A percentile compares a stretch with the other conserved stretches of the same genome.
phyloP scores from a whole-genome alignment of 2,888 invertebrate genomes.

The Linnaemya tessellans region DNA sequence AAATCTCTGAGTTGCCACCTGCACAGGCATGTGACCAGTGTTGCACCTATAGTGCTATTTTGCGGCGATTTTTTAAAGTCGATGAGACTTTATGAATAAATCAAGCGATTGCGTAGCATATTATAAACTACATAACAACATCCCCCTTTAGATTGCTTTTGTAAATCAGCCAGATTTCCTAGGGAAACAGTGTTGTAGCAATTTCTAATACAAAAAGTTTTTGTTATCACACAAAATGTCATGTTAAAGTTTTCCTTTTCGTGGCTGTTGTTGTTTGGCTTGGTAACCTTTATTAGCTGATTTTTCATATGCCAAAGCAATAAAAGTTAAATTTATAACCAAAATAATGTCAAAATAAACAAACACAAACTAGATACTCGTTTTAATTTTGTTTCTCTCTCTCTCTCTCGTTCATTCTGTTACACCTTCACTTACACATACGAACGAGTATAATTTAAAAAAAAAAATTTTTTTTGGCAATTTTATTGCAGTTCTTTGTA shows the following conservation, averaged over 20 bases:
- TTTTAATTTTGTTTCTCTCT: conserved; percentile 45
- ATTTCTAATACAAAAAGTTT: not conserved
- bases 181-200: not conserved
- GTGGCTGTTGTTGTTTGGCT: conserved; percentile 32
- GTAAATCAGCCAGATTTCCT: not conserved
- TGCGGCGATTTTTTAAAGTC: no score
- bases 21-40: no score
- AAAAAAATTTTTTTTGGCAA: conserved; percentile 66
- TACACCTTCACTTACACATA: conserved; percentile 29
- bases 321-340: conserved; percentile 72
- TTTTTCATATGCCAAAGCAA: conserved; percentile 72
- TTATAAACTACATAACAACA: no score
- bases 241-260: conserved; percentile 48
- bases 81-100: no score
- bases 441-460: no score
- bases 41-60: no score
- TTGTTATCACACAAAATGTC: conserved; percentile 20
- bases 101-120: no score
- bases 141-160: no score
- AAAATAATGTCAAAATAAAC: conserved; percentile 70
- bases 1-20: no score
- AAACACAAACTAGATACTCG: conserved; percentile 71
- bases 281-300: conserved; percentile 71
- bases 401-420: not conserved
- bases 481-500: conserved; percentile 55